These are phyloP conservation scores for Rhineura floridana DNA, from an alignment of 2,113 vertebrate genomes.

Conservation along the genomic window DNA sequence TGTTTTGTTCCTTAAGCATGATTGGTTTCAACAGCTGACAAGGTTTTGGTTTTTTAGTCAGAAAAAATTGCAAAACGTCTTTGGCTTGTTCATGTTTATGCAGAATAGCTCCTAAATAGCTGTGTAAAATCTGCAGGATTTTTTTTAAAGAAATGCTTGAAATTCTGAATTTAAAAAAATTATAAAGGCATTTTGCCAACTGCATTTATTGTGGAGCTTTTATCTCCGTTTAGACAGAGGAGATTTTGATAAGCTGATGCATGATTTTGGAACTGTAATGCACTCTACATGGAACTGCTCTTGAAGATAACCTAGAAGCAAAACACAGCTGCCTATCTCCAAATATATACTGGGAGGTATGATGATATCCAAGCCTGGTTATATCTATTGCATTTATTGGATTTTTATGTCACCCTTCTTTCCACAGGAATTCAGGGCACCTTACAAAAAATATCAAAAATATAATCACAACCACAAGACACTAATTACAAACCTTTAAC, in stretches of 20 bases:
- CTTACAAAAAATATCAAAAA: too few species aligned
- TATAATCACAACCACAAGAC: too few species aligned
- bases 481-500: too few species aligned
- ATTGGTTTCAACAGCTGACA: conserved; percentile 10
- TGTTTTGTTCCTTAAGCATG: conserved; percentile 5
- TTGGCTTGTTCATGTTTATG: conserved; percentile 12
- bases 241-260: background rate
- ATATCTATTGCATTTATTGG: too few species aligned
- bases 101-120: background rate
- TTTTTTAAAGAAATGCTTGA: background rate
- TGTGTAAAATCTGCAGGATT: background rate
- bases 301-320: too few species aligned
- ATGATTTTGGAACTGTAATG: background rate
- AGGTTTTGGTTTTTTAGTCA: conserved; percentile 2
- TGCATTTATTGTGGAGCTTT: background rate
- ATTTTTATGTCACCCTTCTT: too few species aligned
- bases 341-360: too few species aligned
- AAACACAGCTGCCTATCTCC: background rate
- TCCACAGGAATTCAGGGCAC: too few species aligned
- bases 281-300: too few species aligned
- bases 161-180: background rate
- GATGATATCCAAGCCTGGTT: too few species aligned
- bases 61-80: conserved; percentile 22
- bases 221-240: background rate
- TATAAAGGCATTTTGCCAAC: background rate